Evolutionary conservation across 2,888 invertebrate genomes (phyloP).

Genomic region (Orthosia incerta): DNA sequence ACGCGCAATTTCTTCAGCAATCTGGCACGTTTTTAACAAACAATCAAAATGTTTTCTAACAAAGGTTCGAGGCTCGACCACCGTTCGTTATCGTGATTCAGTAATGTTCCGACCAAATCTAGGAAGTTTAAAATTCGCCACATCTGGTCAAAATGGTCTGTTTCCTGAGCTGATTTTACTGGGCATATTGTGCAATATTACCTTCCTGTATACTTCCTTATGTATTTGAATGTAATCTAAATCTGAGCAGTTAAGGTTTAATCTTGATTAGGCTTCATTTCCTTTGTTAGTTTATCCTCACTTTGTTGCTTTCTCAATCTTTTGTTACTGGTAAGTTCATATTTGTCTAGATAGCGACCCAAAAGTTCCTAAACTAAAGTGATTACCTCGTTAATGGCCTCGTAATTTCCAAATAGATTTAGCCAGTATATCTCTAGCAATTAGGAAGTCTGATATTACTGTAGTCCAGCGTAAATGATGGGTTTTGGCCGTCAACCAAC

Average conservation of each 20-base stretch:
- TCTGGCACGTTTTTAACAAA: slow-evolving; percentile 4
- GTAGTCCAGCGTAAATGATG: slow-evolving; percentile 4
- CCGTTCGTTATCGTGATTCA: slow-evolving; percentile 12
- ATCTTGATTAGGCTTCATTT: slow-evolving; percentile 6
- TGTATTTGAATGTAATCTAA: slow-evolving; percentile 6
- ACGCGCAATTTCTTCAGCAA: background rate
- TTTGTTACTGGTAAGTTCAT: slow-evolving; percentile 7
- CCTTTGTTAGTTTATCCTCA: slow-evolving; percentile 5
- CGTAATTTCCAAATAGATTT: slow-evolving; percentile 34
- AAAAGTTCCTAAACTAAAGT: slow-evolving; percentile 11
- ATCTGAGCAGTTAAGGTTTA: background rate
- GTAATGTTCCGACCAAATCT: slow-evolving; percentile 15
- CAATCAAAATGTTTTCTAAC: slow-evolving; percentile 39
- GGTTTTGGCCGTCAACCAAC: slow-evolving; percentile 51
- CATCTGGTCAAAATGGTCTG: slow-evolving; percentile 24
- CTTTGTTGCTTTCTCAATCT: background rate
- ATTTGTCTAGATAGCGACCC: background rate
- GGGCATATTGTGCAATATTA: slow-evolving; percentile 20
- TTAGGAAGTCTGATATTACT: slow-evolving; percentile 12
- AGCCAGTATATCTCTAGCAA: slow-evolving; percentile 40
- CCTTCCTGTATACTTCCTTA: no score
- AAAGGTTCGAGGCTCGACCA: slow-evolving; percentile 16
- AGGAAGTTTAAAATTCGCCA: slow-evolving; percentile 35
- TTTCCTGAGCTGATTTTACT: slow-evolving; percentile 20
- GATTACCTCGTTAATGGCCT: slow-evolving; percentile 23